Evolutionary conservation across 1,140 invertebrate species (phyloP).

Genomic region (Trigoniulus corallinus): DNA sequence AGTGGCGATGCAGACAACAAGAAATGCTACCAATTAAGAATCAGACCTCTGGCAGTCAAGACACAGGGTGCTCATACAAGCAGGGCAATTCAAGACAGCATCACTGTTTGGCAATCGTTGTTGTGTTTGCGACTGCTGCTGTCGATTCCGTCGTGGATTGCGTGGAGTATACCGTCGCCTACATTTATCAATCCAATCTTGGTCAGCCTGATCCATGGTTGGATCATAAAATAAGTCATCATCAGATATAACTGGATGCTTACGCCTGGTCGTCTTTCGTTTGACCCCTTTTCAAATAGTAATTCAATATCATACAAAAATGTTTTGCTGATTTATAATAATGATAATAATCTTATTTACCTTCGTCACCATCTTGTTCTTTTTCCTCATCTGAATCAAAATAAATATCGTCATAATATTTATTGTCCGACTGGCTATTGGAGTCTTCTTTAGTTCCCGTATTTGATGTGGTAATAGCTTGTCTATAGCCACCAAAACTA

Average conservation of each 20-base stretch:
- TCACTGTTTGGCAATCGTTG: slow-evolving; percentile 27
- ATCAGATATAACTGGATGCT: slow-evolving; percentile 19
- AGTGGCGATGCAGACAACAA: not conserved
- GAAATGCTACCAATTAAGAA: not conserved
- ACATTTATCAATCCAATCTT: slow-evolving; percentile 35
- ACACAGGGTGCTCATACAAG: slow-evolving; percentile 40
- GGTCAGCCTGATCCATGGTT: slow-evolving; percentile 37
- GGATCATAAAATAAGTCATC: slow-evolving; percentile 42
- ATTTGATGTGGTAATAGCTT: not conserved
- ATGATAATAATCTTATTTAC: not conserved
- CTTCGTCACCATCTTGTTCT: slow-evolving; percentile 11
- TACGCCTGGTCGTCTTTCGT: slow-evolving; percentile 7
- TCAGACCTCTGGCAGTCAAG: slow-evolving; percentile 39
- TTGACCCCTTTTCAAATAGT: not conserved
- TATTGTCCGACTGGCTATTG: not conserved
- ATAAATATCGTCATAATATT: slow-evolving; percentile 29
- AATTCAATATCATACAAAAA: not conserved
- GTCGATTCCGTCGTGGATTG: not conserved
- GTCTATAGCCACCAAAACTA: not conserved
- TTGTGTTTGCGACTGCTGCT: not conserved
- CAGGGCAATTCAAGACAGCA: slow-evolving; percentile 44
- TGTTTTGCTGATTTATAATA: not conserved
- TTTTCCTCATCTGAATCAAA: slow-evolving; percentile 34
- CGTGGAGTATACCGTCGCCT: slow-evolving; percentile 20
- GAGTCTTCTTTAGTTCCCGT: not conserved